Evolutionary conservation across 2,113 vertebrate species (phyloP).

Genomic region (Sander vitreus): DNA sequence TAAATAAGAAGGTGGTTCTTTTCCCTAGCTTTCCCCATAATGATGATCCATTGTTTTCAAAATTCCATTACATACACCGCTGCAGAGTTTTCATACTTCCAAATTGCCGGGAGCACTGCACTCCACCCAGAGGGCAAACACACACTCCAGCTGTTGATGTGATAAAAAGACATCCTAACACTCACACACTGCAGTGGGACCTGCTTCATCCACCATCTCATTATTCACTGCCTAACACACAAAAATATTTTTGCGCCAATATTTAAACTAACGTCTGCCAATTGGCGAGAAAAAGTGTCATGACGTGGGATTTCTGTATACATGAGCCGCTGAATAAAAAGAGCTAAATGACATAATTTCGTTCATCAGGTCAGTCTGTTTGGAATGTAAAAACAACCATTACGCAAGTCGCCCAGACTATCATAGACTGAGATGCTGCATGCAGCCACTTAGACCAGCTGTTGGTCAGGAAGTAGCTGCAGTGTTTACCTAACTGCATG

Average conservation of each 20-base stretch:
- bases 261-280: constrained; percentile 12
- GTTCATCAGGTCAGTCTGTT: background rate
- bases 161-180: constrained; percentile 27
- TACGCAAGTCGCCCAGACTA: background rate
- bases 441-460: background rate
- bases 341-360: constrained; percentile 21
- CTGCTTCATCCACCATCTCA: background rate
- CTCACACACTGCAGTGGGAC: constrained; percentile 3
- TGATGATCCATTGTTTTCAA: constrained; percentile 47
- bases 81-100: constrained; percentile 18
- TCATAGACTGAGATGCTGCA: background rate
- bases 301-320: background rate
- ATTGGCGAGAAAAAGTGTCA: background rate
- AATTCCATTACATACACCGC: constrained; percentile 18
- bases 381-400: constrained; percentile 23
- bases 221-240: constrained; percentile 12
- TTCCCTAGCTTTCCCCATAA: constrained; percentile 5
- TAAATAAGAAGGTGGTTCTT: background rate
- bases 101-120: constrained; percentile 24
- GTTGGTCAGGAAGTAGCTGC: background rate
- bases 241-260: constrained; percentile 6
- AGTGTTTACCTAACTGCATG: background rate
- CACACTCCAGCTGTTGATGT: constrained; percentile 31
- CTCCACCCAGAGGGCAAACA: constrained; percentile 44
- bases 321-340: background rate